Base-by-base conservation (phyloP, 2,888 invertebrate genomes). In the Tenthredo amoena region DNA sequence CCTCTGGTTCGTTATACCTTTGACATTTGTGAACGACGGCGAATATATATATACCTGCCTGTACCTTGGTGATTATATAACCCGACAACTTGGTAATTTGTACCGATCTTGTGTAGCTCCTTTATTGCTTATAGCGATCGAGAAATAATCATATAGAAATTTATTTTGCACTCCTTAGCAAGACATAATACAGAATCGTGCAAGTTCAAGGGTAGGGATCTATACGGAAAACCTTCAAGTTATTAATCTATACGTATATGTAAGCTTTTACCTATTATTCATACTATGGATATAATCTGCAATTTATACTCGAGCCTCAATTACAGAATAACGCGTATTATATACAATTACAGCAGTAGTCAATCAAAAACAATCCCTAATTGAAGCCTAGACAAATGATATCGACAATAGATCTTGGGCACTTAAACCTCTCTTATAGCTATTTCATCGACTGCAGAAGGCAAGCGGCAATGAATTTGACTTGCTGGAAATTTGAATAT, bases 1-100 rank as follows among this genome's bases (percentile, higher is more conserved):
- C 26, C 76, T 43, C 47, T 31, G 47, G 77, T 77, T 31, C 47
- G 26, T 55, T 55, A 55, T 34, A 77, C 77, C 77, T 77, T 55
- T 77, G 77, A 77, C 77, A 77, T 77, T 77, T 55, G 18, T 34
- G 18, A 7, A 55, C 77, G 31, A 55, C 31, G 34, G 18, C 9
- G 31, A 26, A n/a, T 77, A 55, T 50, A 15, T 31, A 50, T 77
- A 31, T n/a, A 55, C 47, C 21, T 21, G 50, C 76, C 43, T 76
- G 43, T 43, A 55, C 55, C 55, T 50, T n/a, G 43, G 10, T 15
- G 74, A 74, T 40, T 74, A 74, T 40, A 74, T 68, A 68, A 40
- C 74, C 47, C 74, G 43, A 5, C 74, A 26, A 72, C 71, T 72
- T n/a, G 71, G 40, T 40, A 40, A 72, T 72, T 40, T 72, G 37